A percentile compares a stretch with the other conserved stretches of the same genome.
Evolutionary conservation across 2,797 vertebrate species (phyloP).

Genomic region (Ficedula albicollis): DNA sequence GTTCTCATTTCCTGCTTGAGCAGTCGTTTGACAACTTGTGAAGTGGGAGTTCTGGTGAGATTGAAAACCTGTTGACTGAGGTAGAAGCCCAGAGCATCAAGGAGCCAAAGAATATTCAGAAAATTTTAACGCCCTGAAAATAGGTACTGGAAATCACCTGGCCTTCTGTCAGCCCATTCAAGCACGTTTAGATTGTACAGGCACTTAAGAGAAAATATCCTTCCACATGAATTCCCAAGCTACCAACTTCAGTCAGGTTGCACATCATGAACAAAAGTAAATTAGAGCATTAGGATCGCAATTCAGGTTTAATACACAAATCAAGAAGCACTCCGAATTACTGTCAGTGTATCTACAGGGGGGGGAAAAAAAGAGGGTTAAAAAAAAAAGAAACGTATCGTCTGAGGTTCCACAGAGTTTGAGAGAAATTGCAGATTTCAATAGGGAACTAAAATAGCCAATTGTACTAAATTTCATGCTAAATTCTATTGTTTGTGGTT

Average conservation of each 20-base stretch:
- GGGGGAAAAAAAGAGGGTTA: fast-evolving
- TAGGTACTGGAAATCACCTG: neutral
- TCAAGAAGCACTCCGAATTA: neutral
- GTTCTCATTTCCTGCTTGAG: slow-evolving; percentile 32
- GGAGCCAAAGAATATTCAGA: neutral
- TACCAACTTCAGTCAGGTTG: neutral
- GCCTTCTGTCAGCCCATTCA: neutral
- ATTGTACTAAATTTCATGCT: neutral
- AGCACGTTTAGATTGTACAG: neutral
- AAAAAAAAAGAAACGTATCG: neutral
- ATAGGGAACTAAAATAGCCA: neutral
- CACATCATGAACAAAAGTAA: neutral
- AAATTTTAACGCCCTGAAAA: slow-evolving; percentile 10
- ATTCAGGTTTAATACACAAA: neutral
- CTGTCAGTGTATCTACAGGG: neutral
- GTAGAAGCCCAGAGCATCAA: neutral
- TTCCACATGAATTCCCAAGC: neutral
- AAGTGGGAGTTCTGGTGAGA: slow-evolving; percentile 46
- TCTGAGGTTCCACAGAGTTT: neutral
- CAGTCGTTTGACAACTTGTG: slow-evolving; percentile 37
- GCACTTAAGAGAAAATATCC: neutral
- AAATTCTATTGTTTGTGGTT: neutral
- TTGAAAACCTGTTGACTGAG: slow-evolving; percentile 39
- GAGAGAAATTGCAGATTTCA: neutral
- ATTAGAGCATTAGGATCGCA: neutral